Evolutionary conservation across 2,113 vertebrate species (phyloP).

Genomic region (Alosa alosa): DNA sequence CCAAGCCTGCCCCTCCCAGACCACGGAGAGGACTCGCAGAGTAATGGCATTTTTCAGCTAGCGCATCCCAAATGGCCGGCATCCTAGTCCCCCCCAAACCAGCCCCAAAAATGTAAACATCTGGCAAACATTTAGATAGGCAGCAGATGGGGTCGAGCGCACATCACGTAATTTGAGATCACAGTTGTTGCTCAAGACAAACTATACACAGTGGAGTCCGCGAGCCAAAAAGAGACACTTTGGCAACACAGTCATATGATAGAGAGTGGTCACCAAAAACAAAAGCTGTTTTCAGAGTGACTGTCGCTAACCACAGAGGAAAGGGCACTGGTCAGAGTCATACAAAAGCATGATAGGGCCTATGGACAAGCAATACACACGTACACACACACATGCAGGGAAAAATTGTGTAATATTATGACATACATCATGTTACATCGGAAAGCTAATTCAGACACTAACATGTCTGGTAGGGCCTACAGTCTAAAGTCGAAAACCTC

Average conservation of each 20-base stretch:
- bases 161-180: conserved; percentile 18
- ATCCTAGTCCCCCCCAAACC: conserved; percentile 43
- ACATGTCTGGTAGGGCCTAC: not conserved
- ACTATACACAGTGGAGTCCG: not conserved
- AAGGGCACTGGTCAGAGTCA: not conserved
- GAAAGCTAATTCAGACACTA: not conserved
- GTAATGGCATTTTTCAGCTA: conserved; percentile 54
- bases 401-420: not conserved
- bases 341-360: not conserved
- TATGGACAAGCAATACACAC: not conserved
- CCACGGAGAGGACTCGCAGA: conserved; percentile 30
- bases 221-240: not conserved
- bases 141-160: conserved; percentile 46
- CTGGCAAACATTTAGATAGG: conserved; percentile 67
- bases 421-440: not conserved
- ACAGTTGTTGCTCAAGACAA: not conserved
- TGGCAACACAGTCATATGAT: not conserved
- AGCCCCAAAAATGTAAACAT: conserved; percentile 71
- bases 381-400: not conserved
- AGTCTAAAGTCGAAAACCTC: not conserved
- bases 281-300: not conserved
- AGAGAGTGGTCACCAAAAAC: not conserved
- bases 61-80: conserved; percentile 61
- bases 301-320: not conserved
- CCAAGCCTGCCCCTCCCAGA: conserved; percentile 52